Percentiles rank a stretch among this genome's conserved stretches.
These are phyloP conservation scores for Barypeithes pellucidus DNA, from an alignment of 2,888 invertebrate genomes.

Conservation along the genomic window DNA sequence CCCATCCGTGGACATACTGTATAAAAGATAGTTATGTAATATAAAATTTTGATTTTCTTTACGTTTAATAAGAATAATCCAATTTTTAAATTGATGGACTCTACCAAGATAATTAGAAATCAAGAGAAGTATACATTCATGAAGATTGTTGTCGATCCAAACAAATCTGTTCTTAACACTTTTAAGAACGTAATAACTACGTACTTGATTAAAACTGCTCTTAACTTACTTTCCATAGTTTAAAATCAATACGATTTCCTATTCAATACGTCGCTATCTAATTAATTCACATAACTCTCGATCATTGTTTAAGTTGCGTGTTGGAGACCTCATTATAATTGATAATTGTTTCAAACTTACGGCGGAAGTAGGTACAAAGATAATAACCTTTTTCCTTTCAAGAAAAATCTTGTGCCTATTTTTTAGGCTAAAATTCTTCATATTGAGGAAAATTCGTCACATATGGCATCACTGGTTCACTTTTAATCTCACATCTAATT, in stretches of 20 bases:
- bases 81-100: too few relatives aligned
- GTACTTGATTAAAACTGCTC: constrained; percentile 26
- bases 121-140: background rate
- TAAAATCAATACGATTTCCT: constrained; percentile 28
- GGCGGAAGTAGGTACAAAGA: background rate
- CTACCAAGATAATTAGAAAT: too few relatives aligned
- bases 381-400: constrained; percentile 1
- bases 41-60: too few relatives aligned
- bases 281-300: constrained; percentile 1
- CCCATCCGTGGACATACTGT: too few relatives aligned
- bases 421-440: too few relatives aligned
- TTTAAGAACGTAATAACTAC: background rate
- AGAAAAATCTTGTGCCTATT: too few relatives aligned
- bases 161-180: background rate
- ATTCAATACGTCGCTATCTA: constrained; percentile 2
- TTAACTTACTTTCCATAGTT: constrained; percentile 15
- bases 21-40: too few relatives aligned
- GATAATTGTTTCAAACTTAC: background rate
- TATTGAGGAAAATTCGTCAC: too few relatives aligned
- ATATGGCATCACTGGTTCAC: too few relatives aligned
- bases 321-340: constrained; percentile 1
- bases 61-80: too few relatives aligned
- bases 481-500: too few relatives aligned
- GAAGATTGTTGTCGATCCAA: background rate
- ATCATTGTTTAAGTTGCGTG: constrained; percentile 11